Evolutionary conservation across 2,113 vertebrate genomes (phyloP), one percentile per base, ranked within the genome.

Genomic region (Plestiodon gilberti): DNA sequence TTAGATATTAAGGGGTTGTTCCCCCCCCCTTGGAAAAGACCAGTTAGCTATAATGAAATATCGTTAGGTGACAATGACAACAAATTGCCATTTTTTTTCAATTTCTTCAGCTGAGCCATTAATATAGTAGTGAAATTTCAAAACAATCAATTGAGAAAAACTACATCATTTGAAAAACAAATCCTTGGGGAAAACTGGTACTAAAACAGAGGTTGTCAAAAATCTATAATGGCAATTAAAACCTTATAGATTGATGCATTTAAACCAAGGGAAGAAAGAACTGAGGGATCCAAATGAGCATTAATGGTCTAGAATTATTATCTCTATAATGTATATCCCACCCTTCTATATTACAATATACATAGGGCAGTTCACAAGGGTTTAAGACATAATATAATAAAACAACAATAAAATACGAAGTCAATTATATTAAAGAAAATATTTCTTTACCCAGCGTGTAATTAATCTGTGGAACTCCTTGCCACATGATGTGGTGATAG

Each of bases 211-310:
- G 1, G 3, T 57, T 40, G 0, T 33, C 18, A 9, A 20, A 22
- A 11, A n/a, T 75, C 52, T 59, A 40, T 38, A 40, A 73, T 83
- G 67, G 40, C n/a, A 57, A 82, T 83, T 83, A 83, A 30, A 78
- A 59, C 33, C 11, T 69, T 61, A 61, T 76, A 48, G 55, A 25
- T 23, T 62, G 23, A 62, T 61, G 33, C 59, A 33, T 10, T 78
- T 59, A 70, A 76, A 30, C 43, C 64, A 70, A 28, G 8, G 43
- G 79, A 43, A 81, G 62, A 22, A 52, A 81, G 7, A 52, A 13
- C 7, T 7, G 40, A 15, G 23, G 4, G 15, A 55, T 35, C 33
- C 40, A 71, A 28, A 28, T 71, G 40, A 82, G 70, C n/a, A 55
- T 43, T 11, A 35, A 57, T 17, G 52, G 35, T 55, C 52, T 82